phyloP scores from a whole-genome alignment of 2,888 invertebrate genomes.

The Tricholauxania praeusta region DNA sequence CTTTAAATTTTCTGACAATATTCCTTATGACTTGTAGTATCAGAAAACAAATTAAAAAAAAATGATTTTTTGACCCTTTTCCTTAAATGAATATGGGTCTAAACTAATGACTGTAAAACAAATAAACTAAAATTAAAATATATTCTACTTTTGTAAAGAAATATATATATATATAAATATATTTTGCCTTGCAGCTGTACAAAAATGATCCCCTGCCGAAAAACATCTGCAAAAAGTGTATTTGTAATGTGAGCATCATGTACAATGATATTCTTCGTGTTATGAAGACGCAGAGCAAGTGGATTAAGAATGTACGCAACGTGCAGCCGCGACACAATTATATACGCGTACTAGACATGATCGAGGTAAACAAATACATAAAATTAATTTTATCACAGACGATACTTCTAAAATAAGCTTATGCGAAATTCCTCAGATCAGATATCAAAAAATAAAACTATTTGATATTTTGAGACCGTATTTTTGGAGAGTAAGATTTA shows the following conservation, averaged over 20 bases:
- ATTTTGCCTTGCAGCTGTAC: conserved; percentile 51
- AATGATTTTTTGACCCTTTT: too few relatives aligned
- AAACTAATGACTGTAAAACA: too few relatives aligned
- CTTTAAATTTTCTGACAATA: too few relatives aligned
- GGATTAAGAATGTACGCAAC: conserved; percentile 54
- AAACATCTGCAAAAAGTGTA: conserved; percentile 57
- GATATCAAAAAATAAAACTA: neutral
- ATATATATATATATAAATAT: too few relatives aligned
- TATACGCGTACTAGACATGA: conserved; percentile 52
- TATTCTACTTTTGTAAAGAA: too few relatives aligned
- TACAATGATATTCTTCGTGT: conserved; percentile 54
- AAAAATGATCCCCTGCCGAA: conserved; percentile 59
- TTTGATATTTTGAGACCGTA: neutral
- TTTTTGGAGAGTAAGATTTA: too few relatives aligned
- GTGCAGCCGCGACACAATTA: conserved; percentile 57
- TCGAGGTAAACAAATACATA: conserved; percentile 50
- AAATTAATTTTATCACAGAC: too few relatives aligned
- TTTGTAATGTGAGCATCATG: conserved; percentile 48
- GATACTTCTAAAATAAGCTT: too few relatives aligned
- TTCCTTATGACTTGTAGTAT: too few relatives aligned
- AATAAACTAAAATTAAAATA: too few relatives aligned
- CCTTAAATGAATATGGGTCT: too few relatives aligned
- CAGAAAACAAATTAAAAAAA: too few relatives aligned
- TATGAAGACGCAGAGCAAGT: conserved; percentile 52
- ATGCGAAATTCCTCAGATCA: neutral